Conservation (phyloP, 2,888 invertebrate genomes). For the Cheilosia urbana region DNA sequence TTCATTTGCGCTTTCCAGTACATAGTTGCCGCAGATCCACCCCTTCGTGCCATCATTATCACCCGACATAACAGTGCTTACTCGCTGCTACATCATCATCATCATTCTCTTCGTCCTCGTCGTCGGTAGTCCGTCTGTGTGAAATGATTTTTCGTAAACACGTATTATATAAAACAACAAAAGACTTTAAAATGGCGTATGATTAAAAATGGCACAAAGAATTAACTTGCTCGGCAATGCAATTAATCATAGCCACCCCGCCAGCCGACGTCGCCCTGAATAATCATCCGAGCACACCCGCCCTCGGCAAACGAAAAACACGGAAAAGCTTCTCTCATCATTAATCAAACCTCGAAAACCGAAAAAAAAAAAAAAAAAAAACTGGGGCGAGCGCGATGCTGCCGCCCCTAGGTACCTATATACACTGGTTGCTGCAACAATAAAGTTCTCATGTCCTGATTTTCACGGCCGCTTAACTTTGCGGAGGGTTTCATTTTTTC, state of each 20-base stretch:
- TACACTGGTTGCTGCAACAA: slow-evolving; percentile 51
- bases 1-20: slow-evolving; percentile 47
- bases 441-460: slow-evolving; percentile 73
- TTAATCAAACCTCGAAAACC: slow-evolving; percentile 69
- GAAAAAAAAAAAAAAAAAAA: no score
- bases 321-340: slow-evolving; percentile 70
- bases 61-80: slow-evolving; percentile 60
- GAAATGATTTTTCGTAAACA: slow-evolving; percentile 48
- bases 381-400: slow-evolving; percentile 65
- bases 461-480: slow-evolving; percentile 71
- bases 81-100: slow-evolving; percentile 58
- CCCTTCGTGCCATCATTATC: slow-evolving; percentile 48
- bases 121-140: slow-evolving; percentile 12
- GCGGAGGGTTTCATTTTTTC: slow-evolving; percentile 8
- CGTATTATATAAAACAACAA: slow-evolving; percentile 36
- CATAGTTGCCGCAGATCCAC: not conserved
- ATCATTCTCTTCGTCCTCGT: slow-evolving; percentile 21
- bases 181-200: slow-evolving; percentile 72
- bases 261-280: slow-evolving; percentile 10
- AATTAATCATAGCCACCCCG: slow-evolving; percentile 68
- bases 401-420: not conserved
- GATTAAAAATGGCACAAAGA: slow-evolving; percentile 75
- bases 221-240: slow-evolving; percentile 71
- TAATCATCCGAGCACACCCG: slow-evolving; percentile 23
- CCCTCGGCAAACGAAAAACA: slow-evolving; percentile 34